Conservation (phyloP, 2,888 invertebrate species). For the Drosophila borborema region DNA sequence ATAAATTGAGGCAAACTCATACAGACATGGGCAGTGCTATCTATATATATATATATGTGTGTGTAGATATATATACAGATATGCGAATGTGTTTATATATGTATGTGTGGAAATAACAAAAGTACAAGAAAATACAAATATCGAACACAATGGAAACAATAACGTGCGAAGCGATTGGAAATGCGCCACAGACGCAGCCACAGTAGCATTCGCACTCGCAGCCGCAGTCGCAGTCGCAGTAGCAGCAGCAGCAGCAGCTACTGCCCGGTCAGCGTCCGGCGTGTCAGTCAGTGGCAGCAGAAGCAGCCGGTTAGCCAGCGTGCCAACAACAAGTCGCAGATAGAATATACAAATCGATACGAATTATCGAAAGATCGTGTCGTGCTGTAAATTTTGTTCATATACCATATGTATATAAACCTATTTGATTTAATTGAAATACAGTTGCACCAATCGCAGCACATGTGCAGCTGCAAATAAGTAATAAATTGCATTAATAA, state of each 20-base stretch:
- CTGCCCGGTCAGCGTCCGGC: slow-evolving; percentile 70
- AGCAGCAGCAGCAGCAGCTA: slow-evolving; percentile 18
- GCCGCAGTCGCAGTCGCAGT: slow-evolving; percentile 13
- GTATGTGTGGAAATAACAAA: slow-evolving; percentile 60
- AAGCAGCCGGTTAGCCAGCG: slow-evolving; percentile 69
- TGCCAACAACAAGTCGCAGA: slow-evolving; percentile 68
- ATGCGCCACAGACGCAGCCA: slow-evolving; percentile 62
- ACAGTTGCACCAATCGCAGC: slow-evolving; percentile 31
- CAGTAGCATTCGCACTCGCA: slow-evolving; percentile 23
- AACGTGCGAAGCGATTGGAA: slow-evolving; percentile 81
- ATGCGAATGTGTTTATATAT: slow-evolving; percentile 15
- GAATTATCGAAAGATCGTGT: slow-evolving; percentile 74
- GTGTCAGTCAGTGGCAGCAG: slow-evolving; percentile 61
- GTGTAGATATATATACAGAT: neutral
- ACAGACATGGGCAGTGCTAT: slow-evolving; percentile 18
- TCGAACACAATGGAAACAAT: slow-evolving; percentile 82
- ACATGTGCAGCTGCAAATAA: slow-evolving; percentile 46
- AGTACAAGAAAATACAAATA: slow-evolving; percentile 78
- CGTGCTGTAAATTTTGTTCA: slow-evolving; percentile 17
- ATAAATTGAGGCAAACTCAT: slow-evolving; percentile 74
- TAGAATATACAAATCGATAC: slow-evolving; percentile 70
- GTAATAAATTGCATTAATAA: slow-evolving; percentile 46
- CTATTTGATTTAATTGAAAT: slow-evolving; percentile 53
- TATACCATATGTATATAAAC: slow-evolving; percentile 4
- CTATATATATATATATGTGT: neutral